Evolutionary conservation across 2,888 invertebrate species (phyloP), one percentile per base, ranked within the genome.

Genomic region (Patella ulyssiponensis): DNA sequence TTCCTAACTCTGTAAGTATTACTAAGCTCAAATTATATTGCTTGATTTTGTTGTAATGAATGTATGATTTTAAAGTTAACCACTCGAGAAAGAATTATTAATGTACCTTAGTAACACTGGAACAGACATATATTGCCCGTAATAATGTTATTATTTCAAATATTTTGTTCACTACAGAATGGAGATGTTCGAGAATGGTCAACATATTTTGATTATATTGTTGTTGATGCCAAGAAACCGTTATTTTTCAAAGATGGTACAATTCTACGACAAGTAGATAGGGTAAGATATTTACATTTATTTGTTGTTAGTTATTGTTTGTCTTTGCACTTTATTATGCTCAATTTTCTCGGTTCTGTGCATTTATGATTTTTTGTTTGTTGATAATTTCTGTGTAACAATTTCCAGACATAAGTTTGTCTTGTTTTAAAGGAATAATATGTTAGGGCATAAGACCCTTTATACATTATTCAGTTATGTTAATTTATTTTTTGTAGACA

Each of bases 221-320:
- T 99, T 4, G 97, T 98, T 20, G 98, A 99, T 91, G 98, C 98
- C 0, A 94, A 95, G 85, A 99, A 99, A 91, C 99, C 99, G 0
- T 91, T 97, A 83, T 99, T 99, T 94, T 99, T 99, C 91, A 96
- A 96, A 27, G 98, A 98, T 90, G 99, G 99, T 27, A 99, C 99
- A 0, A 97, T 97, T 79, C 93, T 99, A 80, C 93, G 98, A 75
- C 97, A 97, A 92, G 98, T 99, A 12, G 95, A 99, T 91, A 96
- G 96, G 0, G 94, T 90, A 84, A 81, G 84, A 44, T 44, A 44
- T n/a, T 33, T 11, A 27, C 0, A 33, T 33, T 33, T 33, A 33
- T 0, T 0, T 0, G 5, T 33, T 33, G 33, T 33, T 33, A 33
- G 33, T 33, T 33, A 33, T 5, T 4, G 33, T 33, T 33, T 33